These are phyloP conservation scores for Diaphora mendica DNA, from an alignment of 2,888 invertebrate species.

Conservation along the genomic window DNA sequence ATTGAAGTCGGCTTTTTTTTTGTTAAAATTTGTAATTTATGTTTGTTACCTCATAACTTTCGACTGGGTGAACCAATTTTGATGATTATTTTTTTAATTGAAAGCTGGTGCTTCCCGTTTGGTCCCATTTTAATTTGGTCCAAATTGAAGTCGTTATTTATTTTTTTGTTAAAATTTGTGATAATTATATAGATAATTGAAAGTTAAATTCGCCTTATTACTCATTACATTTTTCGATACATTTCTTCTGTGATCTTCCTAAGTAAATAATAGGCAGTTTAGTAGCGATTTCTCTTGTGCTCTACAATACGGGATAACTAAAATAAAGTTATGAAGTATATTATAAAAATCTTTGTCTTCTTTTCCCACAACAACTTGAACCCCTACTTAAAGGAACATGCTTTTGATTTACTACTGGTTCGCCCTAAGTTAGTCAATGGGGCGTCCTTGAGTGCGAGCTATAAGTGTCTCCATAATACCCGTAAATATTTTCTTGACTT, in stretches of 20 bases:
- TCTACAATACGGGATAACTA: not conserved
- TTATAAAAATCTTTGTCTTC: not conserved
- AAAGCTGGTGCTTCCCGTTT: too few relatives aligned
- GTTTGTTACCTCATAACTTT: too few relatives aligned
- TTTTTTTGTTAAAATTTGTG: too few relatives aligned
- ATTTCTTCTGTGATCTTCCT: not conserved
- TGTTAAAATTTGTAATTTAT: too few relatives aligned
- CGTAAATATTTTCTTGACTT: not conserved
- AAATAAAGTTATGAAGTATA: not conserved
- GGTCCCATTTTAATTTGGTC: too few relatives aligned
- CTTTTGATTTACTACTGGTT: constrained; percentile 19
- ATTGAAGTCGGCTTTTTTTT: too few relatives aligned
- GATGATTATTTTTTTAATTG: too few relatives aligned
- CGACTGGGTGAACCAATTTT: too few relatives aligned
- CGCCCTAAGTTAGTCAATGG: constrained; percentile 1
- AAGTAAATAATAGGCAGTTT: not conserved
- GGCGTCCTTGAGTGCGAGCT: not conserved
- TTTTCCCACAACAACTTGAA: not conserved
- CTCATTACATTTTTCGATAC: not conserved
- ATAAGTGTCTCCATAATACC: constrained; percentile 5
- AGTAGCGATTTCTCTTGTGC: not conserved
- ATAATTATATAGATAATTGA: too few relatives aligned
- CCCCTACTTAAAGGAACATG: constrained; percentile 12
- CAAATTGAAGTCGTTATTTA: too few relatives aligned
- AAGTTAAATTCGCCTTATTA: not conserved